These are phyloP conservation scores for Gibbula magus DNA, from an alignment of 2,888 invertebrate genomes.

Conservation along the genomic window DNA sequence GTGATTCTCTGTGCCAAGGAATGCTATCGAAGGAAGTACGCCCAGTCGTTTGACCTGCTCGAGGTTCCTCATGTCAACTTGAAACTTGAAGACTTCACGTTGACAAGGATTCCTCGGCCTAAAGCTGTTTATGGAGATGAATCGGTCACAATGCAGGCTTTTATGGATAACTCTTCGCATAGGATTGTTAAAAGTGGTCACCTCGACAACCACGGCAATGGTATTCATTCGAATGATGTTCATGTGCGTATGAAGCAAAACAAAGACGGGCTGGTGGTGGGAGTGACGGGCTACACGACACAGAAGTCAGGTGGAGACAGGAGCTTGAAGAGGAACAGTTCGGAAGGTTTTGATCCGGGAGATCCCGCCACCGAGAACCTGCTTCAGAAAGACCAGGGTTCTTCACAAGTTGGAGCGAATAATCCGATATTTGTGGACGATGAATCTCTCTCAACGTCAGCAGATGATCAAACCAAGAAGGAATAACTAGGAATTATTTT, in stretches of 20 bases:
- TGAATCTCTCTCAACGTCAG: constrained; percentile 14
- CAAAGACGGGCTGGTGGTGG: constrained; percentile 54
- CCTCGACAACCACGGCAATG: constrained; percentile 3
- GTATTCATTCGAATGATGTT: constrained; percentile 39
- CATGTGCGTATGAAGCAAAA: constrained; percentile 51
- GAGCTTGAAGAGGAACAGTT: constrained; percentile 15
- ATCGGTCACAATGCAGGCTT: constrained; percentile 39
- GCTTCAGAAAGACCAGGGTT: constrained; percentile 16
- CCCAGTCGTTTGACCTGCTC: constrained; percentile 57
- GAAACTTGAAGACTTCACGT: constrained; percentile 59
- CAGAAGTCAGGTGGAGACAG: constrained; percentile 8
- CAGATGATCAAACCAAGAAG: background rate
- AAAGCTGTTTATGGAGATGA: constrained; percentile 51
- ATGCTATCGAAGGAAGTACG: constrained; percentile 53
- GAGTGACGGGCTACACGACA: constrained; percentile 46
- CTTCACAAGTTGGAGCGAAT: constrained; percentile 21
- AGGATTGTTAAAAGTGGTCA: constrained; percentile 18
- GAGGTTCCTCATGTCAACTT: constrained; percentile 55
- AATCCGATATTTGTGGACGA: constrained; percentile 38
- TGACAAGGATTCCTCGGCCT: constrained; percentile 61
- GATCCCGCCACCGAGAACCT: constrained; percentile 35
- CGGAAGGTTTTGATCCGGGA: background rate
- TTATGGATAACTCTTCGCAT: constrained; percentile 30
- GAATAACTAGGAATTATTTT: background rate
- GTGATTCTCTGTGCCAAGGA: constrained; percentile 50